These are phyloP conservation scores for Camponotus fellah DNA, from an alignment of 2,888 invertebrate species.

Conservation along the genomic window DNA sequence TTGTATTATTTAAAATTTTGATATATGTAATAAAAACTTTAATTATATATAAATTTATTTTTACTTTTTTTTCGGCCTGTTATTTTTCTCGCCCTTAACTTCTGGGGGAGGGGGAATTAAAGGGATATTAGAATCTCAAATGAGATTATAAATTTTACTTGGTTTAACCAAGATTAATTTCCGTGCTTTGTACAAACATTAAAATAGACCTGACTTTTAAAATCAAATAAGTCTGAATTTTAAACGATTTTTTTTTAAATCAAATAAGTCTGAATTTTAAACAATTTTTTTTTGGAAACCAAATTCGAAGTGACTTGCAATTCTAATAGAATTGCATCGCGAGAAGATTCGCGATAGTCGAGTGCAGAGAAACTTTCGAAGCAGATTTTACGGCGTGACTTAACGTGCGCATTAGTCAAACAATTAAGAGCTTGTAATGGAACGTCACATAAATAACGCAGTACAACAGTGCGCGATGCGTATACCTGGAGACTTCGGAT, in stretches of 20 bases:
- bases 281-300: not conserved
- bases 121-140: no score
- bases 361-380: constrained; percentile 25
- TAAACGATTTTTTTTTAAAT: not conserved
- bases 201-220: no score
- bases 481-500: constrained; percentile 44
- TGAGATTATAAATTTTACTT: no score
- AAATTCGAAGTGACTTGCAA: constrained; percentile 1
- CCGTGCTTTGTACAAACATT: no score
- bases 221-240: not conserved
- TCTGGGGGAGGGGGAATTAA: no score
- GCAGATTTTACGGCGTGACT: constrained; percentile 66
- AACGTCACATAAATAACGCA: constrained; percentile 82
- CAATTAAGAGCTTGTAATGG: constrained; percentile 85
- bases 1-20: no score
- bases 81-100: no score
- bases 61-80: no score
- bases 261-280: not conserved
- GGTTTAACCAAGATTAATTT: no score
- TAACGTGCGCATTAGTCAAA: constrained; percentile 83
- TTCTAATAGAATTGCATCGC: constrained; percentile 1
- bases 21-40: no score
- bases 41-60: no score
- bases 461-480: constrained; percentile 66
- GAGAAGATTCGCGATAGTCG: not conserved